Percentiles rank a stretch among this genome's conserved stretches.
These are phyloP conservation scores for Cordilura impudica DNA, from an alignment of 2,888 invertebrate species.

Conservation along the genomic window DNA sequence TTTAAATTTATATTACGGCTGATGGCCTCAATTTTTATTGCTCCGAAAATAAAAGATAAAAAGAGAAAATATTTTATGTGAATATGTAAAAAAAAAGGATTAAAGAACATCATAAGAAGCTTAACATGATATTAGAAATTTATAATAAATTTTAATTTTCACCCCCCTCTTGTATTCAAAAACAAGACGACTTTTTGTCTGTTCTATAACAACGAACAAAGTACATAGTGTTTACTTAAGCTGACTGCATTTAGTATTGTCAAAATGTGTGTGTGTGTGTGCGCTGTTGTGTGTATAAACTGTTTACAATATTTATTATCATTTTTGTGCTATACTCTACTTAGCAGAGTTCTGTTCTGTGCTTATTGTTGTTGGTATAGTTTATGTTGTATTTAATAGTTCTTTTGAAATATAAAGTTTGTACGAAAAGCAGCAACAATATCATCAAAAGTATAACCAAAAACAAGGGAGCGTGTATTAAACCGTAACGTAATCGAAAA, in stretches of 20 bases:
- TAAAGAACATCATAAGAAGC: constrained; percentile 23
- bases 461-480: constrained; percentile 39
- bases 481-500: constrained; percentile 24
- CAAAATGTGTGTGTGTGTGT: neutral
- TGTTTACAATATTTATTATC: constrained; percentile 54
- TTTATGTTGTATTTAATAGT: constrained; percentile 35
- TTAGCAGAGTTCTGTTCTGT: constrained; percentile 42
- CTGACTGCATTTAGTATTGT: constrained; percentile 31
- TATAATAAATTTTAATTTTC: constrained; percentile 13
- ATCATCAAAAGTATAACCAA: neutral
- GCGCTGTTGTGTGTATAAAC: constrained; percentile 8
- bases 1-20: constrained; percentile 34
- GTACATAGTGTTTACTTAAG: constrained; percentile 25
- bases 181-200: constrained; percentile 53
- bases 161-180: neutral
- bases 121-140: neutral
- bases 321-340: constrained; percentile 17
- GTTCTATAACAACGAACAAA: constrained; percentile 30
- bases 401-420: constrained; percentile 47
- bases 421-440: neutral
- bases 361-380: constrained; percentile 13
- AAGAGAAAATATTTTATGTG: constrained; percentile 16
- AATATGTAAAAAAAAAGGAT: constrained; percentile 23
- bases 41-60: neutral
- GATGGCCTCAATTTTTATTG: constrained; percentile 46